These are phyloP conservation scores for Neosilurus mollespiculum DNA, from an alignment of 2,797 vertebrate species.

Conservation along the genomic window DNA sequence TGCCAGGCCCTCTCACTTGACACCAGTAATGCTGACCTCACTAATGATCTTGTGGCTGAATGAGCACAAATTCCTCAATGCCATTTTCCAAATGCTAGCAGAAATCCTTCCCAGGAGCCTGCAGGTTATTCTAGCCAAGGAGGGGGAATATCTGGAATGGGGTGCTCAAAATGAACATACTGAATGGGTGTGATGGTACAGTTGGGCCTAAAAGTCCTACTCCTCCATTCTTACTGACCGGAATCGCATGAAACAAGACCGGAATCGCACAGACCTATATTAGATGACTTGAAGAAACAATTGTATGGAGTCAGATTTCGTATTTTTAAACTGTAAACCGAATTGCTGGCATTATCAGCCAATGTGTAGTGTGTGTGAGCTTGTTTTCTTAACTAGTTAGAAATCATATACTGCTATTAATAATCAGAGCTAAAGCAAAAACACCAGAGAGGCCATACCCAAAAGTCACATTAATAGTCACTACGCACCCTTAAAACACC, in stretches of 20 bases:
- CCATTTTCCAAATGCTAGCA: neutral
- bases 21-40: neutral
- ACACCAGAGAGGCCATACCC: too few species aligned
- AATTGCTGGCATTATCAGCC: too few species aligned
- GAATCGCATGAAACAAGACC: too few species aligned
- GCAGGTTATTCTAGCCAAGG: neutral
- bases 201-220: too few species aligned
- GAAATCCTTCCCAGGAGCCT: neutral
- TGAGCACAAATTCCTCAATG: neutral
- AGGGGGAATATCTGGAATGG: too few species aligned
- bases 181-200: neutral
- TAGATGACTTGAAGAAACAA: too few species aligned
- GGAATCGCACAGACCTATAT: too few species aligned
- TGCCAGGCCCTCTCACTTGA: neutral
- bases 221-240: too few species aligned
- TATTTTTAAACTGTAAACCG: too few species aligned
- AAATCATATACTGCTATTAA: neutral
- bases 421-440: neutral
- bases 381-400: too few species aligned
- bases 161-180: neutral
- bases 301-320: too few species aligned
- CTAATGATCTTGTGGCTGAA: neutral
- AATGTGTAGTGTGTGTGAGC: too few species aligned
- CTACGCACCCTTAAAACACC: neutral
- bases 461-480: neutral